A percentile compares a stretch with the other conserved stretches of the same genome.
These are phyloP conservation scores for Botia almorhae DNA, from an alignment of 2,797 vertebrate genomes.

Conservation along the genomic window DNA sequence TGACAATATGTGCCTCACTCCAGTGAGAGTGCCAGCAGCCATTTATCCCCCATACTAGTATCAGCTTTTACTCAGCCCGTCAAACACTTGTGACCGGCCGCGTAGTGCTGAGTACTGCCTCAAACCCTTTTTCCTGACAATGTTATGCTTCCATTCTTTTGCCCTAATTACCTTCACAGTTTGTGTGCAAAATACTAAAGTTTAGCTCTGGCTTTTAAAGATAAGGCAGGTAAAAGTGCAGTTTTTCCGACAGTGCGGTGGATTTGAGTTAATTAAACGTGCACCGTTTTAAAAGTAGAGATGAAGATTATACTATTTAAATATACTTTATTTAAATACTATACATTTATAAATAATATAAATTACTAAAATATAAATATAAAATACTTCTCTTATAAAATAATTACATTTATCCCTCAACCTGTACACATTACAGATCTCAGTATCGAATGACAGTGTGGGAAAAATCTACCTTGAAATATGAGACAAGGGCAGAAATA, in stretches of 20 bases:
- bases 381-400: too few species aligned
- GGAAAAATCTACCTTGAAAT: slow-evolving; percentile 8
- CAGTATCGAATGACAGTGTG: slow-evolving; percentile 23
- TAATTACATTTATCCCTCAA: neutral
- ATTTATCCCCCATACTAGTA: neutral
- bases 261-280: too few species aligned
- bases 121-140: neutral
- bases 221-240: too few species aligned
- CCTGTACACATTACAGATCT: neutral
- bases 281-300: too few species aligned
- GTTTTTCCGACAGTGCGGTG: too few species aligned
- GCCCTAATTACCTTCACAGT: neutral
- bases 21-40: slow-evolving; percentile 33
- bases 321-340: too few species aligned
- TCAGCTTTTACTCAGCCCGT: neutral
- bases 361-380: too few species aligned
- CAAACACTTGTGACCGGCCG: neutral
- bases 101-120: neutral
- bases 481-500: neutral
- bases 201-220: too few species aligned
- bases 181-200: too few species aligned
- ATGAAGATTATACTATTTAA: too few species aligned
- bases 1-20: slow-evolving; percentile 3
- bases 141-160: neutral
- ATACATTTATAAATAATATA: too few species aligned